A percentile compares a stretch with the other conserved stretches of the same genome.
phyloP scores from a whole-genome alignment of 2,113 vertebrate species.

The Pseudopodoces humilis region DNA sequence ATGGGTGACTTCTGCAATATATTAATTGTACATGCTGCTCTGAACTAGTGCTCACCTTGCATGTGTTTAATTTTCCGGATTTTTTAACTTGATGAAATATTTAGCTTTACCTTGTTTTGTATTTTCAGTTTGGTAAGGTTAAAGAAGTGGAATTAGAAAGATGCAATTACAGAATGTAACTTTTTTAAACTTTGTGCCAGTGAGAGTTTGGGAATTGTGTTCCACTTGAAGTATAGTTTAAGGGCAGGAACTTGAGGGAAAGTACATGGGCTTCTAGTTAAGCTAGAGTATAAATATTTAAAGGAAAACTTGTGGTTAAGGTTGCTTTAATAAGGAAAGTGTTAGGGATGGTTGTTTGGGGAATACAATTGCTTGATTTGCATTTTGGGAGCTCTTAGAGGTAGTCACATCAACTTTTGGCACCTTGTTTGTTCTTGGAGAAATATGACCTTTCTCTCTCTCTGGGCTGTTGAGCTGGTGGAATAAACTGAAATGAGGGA shows the following conservation, averaged over 20 bases:
- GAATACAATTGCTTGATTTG: neutral
- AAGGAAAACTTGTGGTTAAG: neutral
- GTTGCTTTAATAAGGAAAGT: neutral
- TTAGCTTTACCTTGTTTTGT: neutral
- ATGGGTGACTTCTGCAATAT: neutral
- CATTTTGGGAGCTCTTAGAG: neutral
- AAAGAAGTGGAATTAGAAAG: neutral
- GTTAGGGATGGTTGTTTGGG: neutral
- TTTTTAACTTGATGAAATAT: neutral
- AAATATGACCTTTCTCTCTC: neutral
- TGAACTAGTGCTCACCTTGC: neutral
- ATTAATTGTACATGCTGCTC: neutral
- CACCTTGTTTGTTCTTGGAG: neutral
- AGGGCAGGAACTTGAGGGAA: neutral
- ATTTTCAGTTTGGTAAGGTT: neutral
- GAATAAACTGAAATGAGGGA: neutral
- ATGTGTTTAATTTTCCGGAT: neutral
- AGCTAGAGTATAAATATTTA: neutral
- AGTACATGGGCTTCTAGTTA: neutral
- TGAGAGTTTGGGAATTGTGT: neutral
- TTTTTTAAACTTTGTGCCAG: neutral
- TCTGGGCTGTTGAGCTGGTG: neutral
- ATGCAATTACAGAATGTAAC: neutral
- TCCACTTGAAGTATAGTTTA: neutral
- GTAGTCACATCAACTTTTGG: neutral